Base-by-base conservation (phyloP, 2,797 vertebrate species). In the Gymnoscopelus microlampas region DNA sequence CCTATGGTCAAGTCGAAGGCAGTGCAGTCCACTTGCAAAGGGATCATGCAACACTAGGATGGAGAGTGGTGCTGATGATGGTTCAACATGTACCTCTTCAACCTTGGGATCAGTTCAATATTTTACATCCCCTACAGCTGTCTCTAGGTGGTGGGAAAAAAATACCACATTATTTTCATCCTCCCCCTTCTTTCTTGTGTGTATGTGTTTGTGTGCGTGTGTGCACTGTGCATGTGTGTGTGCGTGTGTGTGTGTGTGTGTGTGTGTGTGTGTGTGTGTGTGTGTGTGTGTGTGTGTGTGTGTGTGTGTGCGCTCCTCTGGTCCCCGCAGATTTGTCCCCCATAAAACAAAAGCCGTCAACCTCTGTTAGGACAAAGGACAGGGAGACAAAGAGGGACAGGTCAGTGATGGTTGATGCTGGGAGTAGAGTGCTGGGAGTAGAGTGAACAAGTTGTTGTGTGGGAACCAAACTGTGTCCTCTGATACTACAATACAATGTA, bases 1-100 rank as follows among this genome's bases (percentile, higher is more conserved):
- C 71, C 39, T 75, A 80, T 82, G 87, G 83, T 79, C 76, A 78
- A 79, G 76, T 84, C 81, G 81, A 88, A 89, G 80, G 80, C 82
- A 44, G 87, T 68, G 80, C 71, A 73, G 84, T 87, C 86, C 81
- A 86, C 84, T 86, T 76, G 85, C 83, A 85, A 88, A 90, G 83
- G 9, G 82, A 71, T 89, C 92, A 94, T 93, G 93, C 92, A 92
- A 93, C 85, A 88, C 69, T 68, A 80, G 78, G 77, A 83, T 81
- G 86, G 76, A 87, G 83, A 3, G 39, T 44, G 39, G 39, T 44
- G 39, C 39, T 66, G 82, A 81, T 76, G 87, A 85, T 62, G 82
- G 84, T 77, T 50, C 73, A 78, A 26, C 29, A 39, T 59, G 77
- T 81, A 85, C 88, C 85, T 90, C 91, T 86, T 88, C 90, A 80